Evolutionary conservation across 1,140 invertebrate species (phyloP).

Genomic region (Lerema accius): DNA sequence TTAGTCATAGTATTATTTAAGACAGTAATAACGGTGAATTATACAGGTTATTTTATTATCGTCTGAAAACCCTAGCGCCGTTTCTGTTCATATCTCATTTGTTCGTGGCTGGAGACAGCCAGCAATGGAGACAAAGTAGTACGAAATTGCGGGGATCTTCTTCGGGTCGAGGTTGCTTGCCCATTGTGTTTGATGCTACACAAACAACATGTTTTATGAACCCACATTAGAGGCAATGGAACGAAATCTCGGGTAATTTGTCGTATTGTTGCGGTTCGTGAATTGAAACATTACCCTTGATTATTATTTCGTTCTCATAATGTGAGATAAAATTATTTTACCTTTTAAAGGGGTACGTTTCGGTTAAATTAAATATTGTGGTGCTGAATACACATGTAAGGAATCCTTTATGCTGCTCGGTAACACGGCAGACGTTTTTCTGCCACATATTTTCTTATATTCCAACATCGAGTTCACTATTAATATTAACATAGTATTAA

Average conservation of each 20-base stretch:
- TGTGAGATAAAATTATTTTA: slow-evolving; percentile 15
- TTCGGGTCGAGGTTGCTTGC: slow-evolving; percentile 36
- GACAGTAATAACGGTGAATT: too few species aligned
- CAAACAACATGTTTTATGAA: slow-evolving; percentile 74
- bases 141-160: slow-evolving; percentile 55
- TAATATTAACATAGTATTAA: too few species aligned
- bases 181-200: slow-evolving; percentile 61
- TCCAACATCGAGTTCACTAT: too few species aligned
- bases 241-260: slow-evolving; percentile 64
- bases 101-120: slow-evolving; percentile 50
- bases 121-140: slow-evolving; percentile 66
- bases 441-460: too few species aligned
- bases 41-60: too few species aligned
- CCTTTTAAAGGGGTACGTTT: slow-evolving; percentile 27
- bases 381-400: too few species aligned
- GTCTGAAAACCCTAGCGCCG: too few species aligned
- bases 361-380: slow-evolving; percentile 31
- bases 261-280: slow-evolving; percentile 47
- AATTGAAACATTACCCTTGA: slow-evolving; percentile 21
- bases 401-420: too few species aligned
- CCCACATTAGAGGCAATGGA: slow-evolving; percentile 64
- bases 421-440: too few species aligned
- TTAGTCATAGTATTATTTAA: too few species aligned
- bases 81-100: slow-evolving; percentile 53
- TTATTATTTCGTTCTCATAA: slow-evolving; percentile 12